phyloP scores from a whole-genome alignment of 2,888 invertebrate species.

The Halictus ligatus region DNA sequence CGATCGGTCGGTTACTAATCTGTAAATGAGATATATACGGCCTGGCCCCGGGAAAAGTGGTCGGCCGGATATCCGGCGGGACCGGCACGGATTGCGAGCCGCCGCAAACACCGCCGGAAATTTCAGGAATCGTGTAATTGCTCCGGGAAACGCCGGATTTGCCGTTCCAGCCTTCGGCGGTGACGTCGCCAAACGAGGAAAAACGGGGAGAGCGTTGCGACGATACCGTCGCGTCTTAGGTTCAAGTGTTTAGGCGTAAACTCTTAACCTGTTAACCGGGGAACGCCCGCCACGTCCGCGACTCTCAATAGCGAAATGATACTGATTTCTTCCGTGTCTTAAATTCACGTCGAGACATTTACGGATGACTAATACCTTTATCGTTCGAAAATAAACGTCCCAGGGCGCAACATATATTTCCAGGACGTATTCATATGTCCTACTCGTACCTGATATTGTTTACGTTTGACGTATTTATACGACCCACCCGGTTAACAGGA shows the following conservation, averaged over 20 bases:
- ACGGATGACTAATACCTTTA: too few relatives aligned
- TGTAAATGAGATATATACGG: conserved; percentile 13
- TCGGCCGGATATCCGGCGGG: not conserved
- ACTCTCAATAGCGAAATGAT: too few relatives aligned
- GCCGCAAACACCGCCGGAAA: conserved; percentile 4
- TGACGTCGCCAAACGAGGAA: not conserved
- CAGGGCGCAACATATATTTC: too few relatives aligned
- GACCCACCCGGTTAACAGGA: too few relatives aligned
- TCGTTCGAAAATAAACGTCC: too few relatives aligned
- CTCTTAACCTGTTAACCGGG: too few relatives aligned
- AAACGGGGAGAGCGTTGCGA: not conserved
- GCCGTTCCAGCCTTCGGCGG: not conserved
- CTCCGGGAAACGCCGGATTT: not conserved
- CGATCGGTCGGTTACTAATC: conserved; percentile 13
- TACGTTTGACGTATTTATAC: too few relatives aligned
- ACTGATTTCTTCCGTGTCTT: too few relatives aligned
- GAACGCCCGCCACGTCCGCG: too few relatives aligned
- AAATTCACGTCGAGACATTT: too few relatives aligned
- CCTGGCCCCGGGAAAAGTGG: not conserved
- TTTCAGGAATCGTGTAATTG: not conserved
- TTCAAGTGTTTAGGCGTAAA: not conserved
- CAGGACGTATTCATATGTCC: too few relatives aligned
- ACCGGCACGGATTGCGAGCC: not conserved
- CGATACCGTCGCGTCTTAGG: not conserved
- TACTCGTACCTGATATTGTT: too few relatives aligned